Base-by-base conservation (phyloP, 2,113 vertebrate species). In the Megaptera novaeangliae region DNA sequence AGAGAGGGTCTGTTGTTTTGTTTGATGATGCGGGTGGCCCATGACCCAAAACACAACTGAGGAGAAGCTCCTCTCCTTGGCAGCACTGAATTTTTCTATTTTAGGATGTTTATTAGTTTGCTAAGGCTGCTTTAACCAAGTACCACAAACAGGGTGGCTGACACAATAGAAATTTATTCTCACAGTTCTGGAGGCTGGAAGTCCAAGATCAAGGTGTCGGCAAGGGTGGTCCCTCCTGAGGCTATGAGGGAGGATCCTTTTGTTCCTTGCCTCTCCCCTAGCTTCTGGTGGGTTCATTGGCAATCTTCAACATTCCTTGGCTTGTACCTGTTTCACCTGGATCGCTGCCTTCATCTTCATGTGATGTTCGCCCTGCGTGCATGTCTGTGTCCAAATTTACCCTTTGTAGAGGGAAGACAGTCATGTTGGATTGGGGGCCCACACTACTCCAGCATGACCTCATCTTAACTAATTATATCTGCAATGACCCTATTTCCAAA, bases 271-370 rank as follows among this genome's bases (percentile, higher is more conserved):
- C 55, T 71, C 59, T 41, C 8, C 27, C 31, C 31, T 17, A 4
- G 4, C 25, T 21, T 61, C 77, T 0, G 52, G 29, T 0, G n/a
- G 27, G 36, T 74, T 34, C 44, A 21, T 5, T 2, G 31, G 57
- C 31, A 4, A 20, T 31, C 72, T 18, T 36, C 2, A 12, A 9
- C 3, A 0, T 18, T 36, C 63, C 49, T 21, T 10, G 31, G 46
- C 14, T 29, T 29, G 0, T 1, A 3, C 10, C 34, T 0, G 1
- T 4, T 12, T 41, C 55, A 5, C 29, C 25, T 29, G 0, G 15
- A 80, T 25, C 74, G 69, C 87, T 39, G 29, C 41, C 59, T 55
- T 57, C n/a, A 2, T n/a, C 72, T 34, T 61, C 66, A 7, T 0
- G 1, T 3, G 57, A 6, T 1, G 13, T n/a, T 61, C 18, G 5